Evolutionary conservation across 35 echinoderm and acorn worm species (phyloP).

Genomic region (Lytechinus variegatus): DNA sequence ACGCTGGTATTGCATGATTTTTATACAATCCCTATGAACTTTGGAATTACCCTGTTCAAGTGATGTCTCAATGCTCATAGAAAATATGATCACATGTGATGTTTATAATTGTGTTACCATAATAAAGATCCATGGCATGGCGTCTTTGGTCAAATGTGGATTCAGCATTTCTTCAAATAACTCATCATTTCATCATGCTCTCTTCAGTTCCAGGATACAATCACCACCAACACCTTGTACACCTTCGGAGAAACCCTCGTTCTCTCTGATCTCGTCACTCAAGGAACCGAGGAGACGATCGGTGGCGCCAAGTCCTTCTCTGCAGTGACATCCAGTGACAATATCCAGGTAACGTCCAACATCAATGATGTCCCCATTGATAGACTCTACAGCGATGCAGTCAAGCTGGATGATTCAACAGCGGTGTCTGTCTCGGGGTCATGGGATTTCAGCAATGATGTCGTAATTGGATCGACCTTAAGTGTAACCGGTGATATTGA

Average conservation of each 20-base stretch:
- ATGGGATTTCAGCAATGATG: constrained; percentile 9
- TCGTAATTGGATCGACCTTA: background rate
- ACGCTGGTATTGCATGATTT: no score
- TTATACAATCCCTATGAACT: no score
- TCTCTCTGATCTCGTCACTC: constrained; percentile 21
- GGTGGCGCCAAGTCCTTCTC: constrained; percentile 31
- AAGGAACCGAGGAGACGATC: background rate
- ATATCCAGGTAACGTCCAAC: background rate
- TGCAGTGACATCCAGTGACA: background rate
- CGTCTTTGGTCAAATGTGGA: no score
- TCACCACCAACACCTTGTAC: background rate
- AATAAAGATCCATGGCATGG: no score
- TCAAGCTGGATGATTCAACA: background rate
- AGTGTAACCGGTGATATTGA: constrained; percentile 1
- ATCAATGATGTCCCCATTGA: constrained; percentile 30
- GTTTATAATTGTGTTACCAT: no score
- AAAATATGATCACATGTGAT: no score
- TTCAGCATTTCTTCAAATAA: background rate
- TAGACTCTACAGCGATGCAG: background rate
- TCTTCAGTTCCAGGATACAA: constrained; percentile 1
- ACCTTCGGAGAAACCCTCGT: background rate
- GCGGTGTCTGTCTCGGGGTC: background rate
- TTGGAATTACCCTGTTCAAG: no score
- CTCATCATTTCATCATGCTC: background rate
- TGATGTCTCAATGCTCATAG: no score